phyloP scores from a whole-genome alignment of 2,888 invertebrate species.

The Luperina nickerlii region DNA sequence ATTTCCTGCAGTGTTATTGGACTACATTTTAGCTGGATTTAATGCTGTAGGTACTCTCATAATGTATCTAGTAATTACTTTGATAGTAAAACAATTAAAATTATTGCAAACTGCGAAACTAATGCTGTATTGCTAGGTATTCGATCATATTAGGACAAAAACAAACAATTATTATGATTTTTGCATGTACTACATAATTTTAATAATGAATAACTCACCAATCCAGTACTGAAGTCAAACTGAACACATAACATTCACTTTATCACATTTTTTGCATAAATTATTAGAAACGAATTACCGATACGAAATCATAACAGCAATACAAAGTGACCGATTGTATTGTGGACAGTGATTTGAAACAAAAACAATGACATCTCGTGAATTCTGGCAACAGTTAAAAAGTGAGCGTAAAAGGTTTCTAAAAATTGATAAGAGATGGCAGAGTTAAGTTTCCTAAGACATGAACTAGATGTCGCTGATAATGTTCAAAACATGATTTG shows the following conservation, averaged over 20 bases:
- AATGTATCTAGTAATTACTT: neutral
- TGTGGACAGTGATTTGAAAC: neutral
- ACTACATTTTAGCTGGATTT: conserved; percentile 14
- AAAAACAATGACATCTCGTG: conserved; percentile 32
- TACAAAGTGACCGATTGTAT: conserved; percentile 45
- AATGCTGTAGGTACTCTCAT: neutral
- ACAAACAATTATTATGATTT: conserved; percentile 11
- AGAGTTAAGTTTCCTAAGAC: neutral
- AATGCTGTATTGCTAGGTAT: neutral
- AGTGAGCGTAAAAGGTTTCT: fast-evolving
- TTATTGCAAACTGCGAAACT: neutral
- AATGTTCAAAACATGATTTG: neutral
- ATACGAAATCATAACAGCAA: conserved; percentile 48
- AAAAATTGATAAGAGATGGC: conserved; percentile 26
- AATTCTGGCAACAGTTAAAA: neutral
- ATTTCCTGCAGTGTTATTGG: conserved; percentile 32
- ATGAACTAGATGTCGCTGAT: conserved; percentile 40
- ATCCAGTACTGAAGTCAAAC: neutral
- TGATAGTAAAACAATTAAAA: conserved; percentile 1
- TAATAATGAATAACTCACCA: conserved; percentile 39
- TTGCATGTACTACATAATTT: neutral
- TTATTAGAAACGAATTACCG: conserved; percentile 45
- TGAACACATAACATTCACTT: conserved; percentile 22
- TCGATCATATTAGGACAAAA: conserved; percentile 14
- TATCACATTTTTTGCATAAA: conserved; percentile 20